phyloP scores from a whole-genome alignment of 2,113 vertebrate genomes.

The Epinephelus moara region DNA sequence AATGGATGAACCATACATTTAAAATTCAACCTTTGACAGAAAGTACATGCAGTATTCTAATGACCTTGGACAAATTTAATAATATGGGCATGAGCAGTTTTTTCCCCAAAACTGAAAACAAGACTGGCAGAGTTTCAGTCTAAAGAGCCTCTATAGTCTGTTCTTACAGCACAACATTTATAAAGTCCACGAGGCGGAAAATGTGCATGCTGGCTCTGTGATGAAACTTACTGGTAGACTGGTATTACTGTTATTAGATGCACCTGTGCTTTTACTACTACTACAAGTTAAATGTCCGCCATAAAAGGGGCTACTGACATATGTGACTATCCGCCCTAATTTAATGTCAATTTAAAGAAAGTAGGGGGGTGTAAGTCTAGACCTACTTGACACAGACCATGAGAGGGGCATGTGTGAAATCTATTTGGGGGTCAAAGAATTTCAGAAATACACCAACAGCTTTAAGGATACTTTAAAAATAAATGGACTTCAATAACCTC shows the following conservation, averaged over 20 bases:
- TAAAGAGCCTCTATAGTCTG: not conserved
- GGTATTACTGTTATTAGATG: not conserved
- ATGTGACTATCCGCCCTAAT: not conserved
- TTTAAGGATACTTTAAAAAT: constrained; percentile 31
- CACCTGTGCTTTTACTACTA: not conserved
- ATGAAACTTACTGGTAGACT: not conserved
- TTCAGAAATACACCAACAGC: constrained; percentile 5
- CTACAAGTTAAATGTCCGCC: not conserved
- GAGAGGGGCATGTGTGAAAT: not conserved
- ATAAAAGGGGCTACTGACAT: not conserved
- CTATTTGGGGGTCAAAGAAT: not conserved
- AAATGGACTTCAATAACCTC: not conserved
- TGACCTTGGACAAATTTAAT: not conserved
- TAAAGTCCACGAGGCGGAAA: too few relatives aligned
- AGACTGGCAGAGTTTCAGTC: not conserved
- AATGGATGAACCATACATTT: not conserved
- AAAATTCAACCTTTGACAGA: constrained; percentile 13
- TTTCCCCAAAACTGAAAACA: not conserved
- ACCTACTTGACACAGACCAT: not conserved
- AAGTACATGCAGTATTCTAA: constrained; percentile 4
- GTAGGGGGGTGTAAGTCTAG: not conserved
- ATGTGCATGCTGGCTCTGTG: not conserved
- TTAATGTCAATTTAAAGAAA: not conserved
- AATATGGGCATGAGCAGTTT: not conserved
- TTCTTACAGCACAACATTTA: not conserved